Base-by-base conservation (phyloP, 2,888 invertebrate species). In the Drosophila mulleri region DNA sequence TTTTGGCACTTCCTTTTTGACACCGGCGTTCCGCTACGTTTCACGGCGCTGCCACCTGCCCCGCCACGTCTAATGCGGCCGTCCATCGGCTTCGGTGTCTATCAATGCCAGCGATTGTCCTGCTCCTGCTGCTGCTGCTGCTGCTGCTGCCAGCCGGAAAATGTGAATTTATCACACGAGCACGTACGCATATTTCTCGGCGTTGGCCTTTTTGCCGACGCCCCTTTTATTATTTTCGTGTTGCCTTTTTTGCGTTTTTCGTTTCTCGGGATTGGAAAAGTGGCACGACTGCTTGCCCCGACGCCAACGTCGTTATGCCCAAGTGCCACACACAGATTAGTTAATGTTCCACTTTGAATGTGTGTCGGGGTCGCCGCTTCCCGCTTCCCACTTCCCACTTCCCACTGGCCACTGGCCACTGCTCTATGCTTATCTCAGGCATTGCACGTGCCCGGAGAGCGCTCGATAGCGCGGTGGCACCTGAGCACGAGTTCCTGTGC, bases 121-220 rank as follows among this genome's bases (percentile, higher is more conserved):
- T 57, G 60, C 56, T 42, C 9, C 67, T 61, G 72, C 64, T 37
- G 6, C 37, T 37, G 20, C 56, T 48, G 52, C 50, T 35, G 39
- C 16, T 39, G 14, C 59, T 47, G 37, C 71, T 82, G 72, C 75
- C 75, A 83, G 84, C 74, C 84, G 84, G 84, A 87, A 87, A 84
- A 84, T 87, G 87, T 82, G 84, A 84, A 84, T 84, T 84, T 84
- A 84, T 84, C 87, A 87, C 84, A 84, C 84, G 84, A 87, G 84
- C 84, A 84, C 84, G 84, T 84, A 84, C 84, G 84, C 84, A 84
- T 87, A 84, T 84, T 82, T 83, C 58, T 56, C 67, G 44, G 39
- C 69, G 61, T 26, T 70, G 76, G 56, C 83, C 78, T 70, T 76
- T 76, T 69, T 65, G 50, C 53, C 61, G 26, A 20, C 37, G 16